Percentiles rank a stretch among this genome's conserved stretches.
Evolutionary conservation across 2,888 invertebrate genomes (phyloP).

Genomic region (Chymomyza amoena): DNA sequence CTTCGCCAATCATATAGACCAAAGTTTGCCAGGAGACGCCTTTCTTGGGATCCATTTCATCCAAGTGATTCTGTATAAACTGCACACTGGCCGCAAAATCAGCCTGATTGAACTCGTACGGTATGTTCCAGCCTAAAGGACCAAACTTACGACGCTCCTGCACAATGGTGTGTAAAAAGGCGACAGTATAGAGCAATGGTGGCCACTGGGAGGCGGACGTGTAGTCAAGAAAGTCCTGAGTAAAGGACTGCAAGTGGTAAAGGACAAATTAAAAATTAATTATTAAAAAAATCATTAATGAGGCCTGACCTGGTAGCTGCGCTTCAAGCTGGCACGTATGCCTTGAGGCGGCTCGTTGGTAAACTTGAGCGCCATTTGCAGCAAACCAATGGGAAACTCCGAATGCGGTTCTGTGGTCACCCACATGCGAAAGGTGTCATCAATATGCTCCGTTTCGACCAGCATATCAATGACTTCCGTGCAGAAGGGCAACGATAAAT

Average conservation of each 20-base stretch:
- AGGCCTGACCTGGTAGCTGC: conserved; percentile 88
- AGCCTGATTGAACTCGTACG: conserved; percentile 96
- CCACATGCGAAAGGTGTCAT: conserved; percentile 93
- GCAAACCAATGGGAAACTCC: conserved; percentile 92
- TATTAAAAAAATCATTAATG: not conserved
- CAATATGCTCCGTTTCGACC: conserved; percentile 89
- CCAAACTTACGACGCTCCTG: conserved; percentile 98
- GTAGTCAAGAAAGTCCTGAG: conserved; percentile 94
- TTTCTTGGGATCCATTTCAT: conserved; percentile 97
- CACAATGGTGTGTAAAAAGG: conserved; percentile 96
- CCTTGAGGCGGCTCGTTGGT: conserved; percentile 99
- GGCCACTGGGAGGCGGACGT: conserved; percentile 96
- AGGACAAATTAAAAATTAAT: not conserved
- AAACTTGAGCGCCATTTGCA: conserved; percentile 97
- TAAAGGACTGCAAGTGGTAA: conserved; percentile 67
- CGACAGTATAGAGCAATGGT: conserved; percentile 93
- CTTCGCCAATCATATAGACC: conserved; percentile 98
- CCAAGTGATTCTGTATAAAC: conserved; percentile 97
- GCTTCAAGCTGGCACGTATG: conserved; percentile 93
- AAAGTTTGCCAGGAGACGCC: conserved; percentile 98
- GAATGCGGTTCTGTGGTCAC: conserved; percentile 96
- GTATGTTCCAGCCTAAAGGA: conserved; percentile 97
- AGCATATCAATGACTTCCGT: conserved; percentile 94
- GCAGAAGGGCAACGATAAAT: conserved; percentile 96
- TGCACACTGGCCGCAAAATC: conserved; percentile 97